phyloP scores from a whole-genome alignment of 2,797 vertebrate species.

The Paramormyrops hopkinsi region DNA sequence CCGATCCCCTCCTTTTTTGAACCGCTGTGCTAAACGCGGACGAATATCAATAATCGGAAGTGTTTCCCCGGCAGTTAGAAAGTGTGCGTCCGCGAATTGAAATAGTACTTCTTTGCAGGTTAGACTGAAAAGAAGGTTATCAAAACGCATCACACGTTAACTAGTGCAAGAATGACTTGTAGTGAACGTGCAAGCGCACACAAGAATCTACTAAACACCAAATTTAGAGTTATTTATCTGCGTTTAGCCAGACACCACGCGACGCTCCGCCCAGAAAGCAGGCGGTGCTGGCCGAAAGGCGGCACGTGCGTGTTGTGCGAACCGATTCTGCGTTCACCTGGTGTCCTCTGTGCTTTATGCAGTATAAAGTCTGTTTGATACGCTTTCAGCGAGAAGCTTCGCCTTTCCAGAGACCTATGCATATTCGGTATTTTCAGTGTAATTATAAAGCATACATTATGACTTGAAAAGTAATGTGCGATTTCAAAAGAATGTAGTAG shows the following conservation, averaged over 20 bases:
- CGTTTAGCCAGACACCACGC: neutral
- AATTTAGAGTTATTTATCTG: neutral
- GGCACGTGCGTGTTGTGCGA: neutral
- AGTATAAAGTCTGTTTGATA: neutral
- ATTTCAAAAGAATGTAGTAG: neutral
- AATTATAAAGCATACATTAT: neutral
- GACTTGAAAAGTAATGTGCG: neutral
- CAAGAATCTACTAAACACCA: neutral
- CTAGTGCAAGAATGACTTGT: neutral
- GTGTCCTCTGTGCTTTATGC: neutral
- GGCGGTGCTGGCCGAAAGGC: neutral
- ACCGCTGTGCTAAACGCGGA: slow-evolving; percentile 24
- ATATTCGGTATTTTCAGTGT: neutral
- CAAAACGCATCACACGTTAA: neutral
- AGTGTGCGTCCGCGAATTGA: slow-evolving; percentile 14
- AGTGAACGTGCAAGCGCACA: neutral
- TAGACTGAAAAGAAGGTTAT: neutral
- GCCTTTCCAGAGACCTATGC: neutral
- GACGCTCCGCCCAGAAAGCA: neutral
- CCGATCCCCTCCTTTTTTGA: slow-evolving; percentile 21
- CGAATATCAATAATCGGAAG: neutral
- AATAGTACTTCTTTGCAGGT: slow-evolving; percentile 3
- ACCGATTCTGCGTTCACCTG: neutral
- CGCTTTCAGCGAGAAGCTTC: neutral
- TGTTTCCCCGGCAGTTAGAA: neutral